Conservation (phyloP, 2,888 invertebrate species). For the Apamea crenata region DNA sequence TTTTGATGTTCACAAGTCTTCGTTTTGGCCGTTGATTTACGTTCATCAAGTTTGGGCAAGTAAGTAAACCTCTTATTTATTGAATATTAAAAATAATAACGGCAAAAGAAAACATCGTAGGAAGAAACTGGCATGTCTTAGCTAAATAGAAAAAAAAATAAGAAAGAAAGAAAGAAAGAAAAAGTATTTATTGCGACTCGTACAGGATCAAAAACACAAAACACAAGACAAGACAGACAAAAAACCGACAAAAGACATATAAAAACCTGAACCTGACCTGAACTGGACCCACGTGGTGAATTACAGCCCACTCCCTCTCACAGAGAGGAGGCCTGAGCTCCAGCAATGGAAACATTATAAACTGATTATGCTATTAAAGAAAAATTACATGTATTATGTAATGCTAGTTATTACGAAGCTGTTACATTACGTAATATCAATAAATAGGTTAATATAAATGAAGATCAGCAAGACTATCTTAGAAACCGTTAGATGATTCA, state of each 20-base stretch:
- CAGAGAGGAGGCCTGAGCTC: background rate
- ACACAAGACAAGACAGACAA: no score
- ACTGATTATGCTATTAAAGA: background rate
- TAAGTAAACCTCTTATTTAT: constrained; percentile 67
- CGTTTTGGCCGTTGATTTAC: constrained; percentile 76
- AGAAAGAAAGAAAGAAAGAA: no score
- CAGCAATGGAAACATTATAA: no score
- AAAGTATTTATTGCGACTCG: no score
- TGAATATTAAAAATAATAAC: background rate
- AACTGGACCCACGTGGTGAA: background rate
- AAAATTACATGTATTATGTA: background rate
- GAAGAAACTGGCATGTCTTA: background rate
- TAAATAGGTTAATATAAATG: constrained; percentile 2
- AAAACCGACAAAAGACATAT: no score
- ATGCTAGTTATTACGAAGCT: background rate
- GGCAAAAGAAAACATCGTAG: background rate
- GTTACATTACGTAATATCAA: constrained; percentile 19
- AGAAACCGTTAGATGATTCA: constrained; percentile 25
- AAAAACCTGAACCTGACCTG: no score
- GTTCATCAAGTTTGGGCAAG: constrained; percentile 79
- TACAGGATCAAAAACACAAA: no score
- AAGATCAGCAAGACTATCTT: constrained; percentile 12
- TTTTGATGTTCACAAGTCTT: constrained; percentile 73
- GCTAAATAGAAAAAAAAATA: background rate
- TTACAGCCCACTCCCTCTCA: background rate